Base-by-base conservation (phyloP, 2,797 vertebrate species). In the Loriculus beryllinus region DNA sequence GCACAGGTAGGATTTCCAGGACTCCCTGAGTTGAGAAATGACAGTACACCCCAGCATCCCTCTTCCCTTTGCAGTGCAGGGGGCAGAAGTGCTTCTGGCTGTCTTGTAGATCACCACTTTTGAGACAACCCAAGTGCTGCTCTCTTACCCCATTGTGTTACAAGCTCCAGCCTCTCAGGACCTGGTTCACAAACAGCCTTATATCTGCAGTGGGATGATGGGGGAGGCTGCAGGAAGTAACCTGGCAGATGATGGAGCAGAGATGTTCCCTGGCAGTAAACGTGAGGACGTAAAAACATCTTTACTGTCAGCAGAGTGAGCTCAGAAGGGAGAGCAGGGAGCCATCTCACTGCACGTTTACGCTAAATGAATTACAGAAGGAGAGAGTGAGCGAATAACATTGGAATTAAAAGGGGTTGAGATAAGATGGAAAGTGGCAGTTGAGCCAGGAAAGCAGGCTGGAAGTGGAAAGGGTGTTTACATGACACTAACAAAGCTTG, bases 321-420 rank as follows among this genome's bases (percentile, higher is more conserved):
- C 35, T 11, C 33, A 57, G 72, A 85, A 49, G 57, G 39, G 7
- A 54, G 74, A 63, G 43, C 62, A 86, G 63, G 86, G 35, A 88
- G 23, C 43, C 47, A 2, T 29, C 91, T 86, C 49, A 28, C 82
- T 65, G 80, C 91, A 88, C 82, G 65, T 76, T 96, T 76, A 45
- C 5, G 7, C 51, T 77, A 51, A 92, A 89, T 86, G 96, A 96
- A 83, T 88, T 92, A 95, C 79, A 85, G 83, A 80, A 82, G 82
- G 52, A 71, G 54, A 96, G 72, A 86, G 69, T 37, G 48, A 88
- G 65, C 93, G 89, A 96, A 92, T 88, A 75, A 80, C 65, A 40
- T 8, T 45, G 45, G 70, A 96, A 96, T 95, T 79, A 91, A 94
- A 95, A 86, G 67, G 65, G 45, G 92, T 95, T 83, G 43, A 88